Conservation (phyloP, 2,888 invertebrate genomes). For the Shargacucullia verbasci region DNA sequence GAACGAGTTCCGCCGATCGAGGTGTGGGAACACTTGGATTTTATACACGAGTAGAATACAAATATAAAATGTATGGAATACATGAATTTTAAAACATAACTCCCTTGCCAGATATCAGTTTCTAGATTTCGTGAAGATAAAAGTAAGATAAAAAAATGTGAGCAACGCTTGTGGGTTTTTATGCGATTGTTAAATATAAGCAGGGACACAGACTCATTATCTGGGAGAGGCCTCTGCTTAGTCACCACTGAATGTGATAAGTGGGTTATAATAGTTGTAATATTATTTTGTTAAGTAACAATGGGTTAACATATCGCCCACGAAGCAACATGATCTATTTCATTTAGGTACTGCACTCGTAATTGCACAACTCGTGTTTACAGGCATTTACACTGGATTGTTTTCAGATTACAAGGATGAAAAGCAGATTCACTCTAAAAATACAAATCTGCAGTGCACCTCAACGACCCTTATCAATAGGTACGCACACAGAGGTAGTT, state of each 20-base stretch:
- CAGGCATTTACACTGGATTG: too few species aligned
- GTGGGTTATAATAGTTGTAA: not conserved
- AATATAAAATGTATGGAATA: too few species aligned
- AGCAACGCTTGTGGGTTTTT: too few species aligned
- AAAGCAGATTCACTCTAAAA: conserved; percentile 41
- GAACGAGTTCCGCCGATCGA: conserved; percentile 16
- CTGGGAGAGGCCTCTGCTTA: too few species aligned
- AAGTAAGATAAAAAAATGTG: too few species aligned
- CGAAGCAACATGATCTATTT: not conserved
- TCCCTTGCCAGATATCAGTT: too few species aligned
- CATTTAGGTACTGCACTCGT: not conserved
- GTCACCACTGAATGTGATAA: not conserved
- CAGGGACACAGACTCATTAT: too few species aligned
- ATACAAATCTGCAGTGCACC: conserved; percentile 28
- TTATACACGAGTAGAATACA: too few species aligned
- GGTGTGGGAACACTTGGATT: not conserved
- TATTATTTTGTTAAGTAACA: too few species aligned
- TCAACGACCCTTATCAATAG: conserved; percentile 41
- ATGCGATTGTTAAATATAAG: too few species aligned
- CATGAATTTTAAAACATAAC: too few species aligned
- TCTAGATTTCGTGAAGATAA: too few species aligned
- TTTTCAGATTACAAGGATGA: not conserved
- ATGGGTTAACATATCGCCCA: not conserved
- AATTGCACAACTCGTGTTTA: not conserved
- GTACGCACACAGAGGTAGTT: conserved; percentile 19